Base-by-base conservation (phyloP, 2,797 vertebrate species). In the Miichthys miiuy region DNA sequence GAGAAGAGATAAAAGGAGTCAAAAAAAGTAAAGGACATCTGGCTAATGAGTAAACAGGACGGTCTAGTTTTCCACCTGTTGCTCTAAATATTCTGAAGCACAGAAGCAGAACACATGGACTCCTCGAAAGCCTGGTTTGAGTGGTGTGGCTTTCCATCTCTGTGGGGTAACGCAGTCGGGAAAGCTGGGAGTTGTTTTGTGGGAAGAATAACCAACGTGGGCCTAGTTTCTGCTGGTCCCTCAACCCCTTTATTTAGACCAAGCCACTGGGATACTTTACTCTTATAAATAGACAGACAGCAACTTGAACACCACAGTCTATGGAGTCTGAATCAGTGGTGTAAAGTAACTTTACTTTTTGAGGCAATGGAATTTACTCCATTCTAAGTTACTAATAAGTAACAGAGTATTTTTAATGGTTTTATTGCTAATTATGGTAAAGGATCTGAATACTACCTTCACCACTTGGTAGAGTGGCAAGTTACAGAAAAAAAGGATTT, bases 171-270 rank as follows among this genome's bases (percentile, higher is more conserved):
- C 11, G 7, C 16, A 56, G 81, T 54, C 18, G 0, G 56, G 58
- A 78, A 83, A 77, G 48, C 68, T 70, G 73, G 73, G 80, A 83
- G 81, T 79, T 76, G 71, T 77, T 88, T 61, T 75, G 75, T 81
- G 82, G 85, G 79, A 70, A 71, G 76, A 67, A 65, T 46, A 83
- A 76, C 25, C 76, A 77, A 76, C 86, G 87, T 42, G 41, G 47
- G 64, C 48, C 60, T 63, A 58, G 81, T 68, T 86, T 80, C 46
- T 74, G 60, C 69, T 79, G n/a, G 42, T 80, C 73, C 78, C 63
- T 82, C 71, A 81, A 86, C 60, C 86, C 79, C 78, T 86, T 93
- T 88, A 92, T 92, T 93, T 91, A 84, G 85, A 86, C 44, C 60
- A 69, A 62, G 75, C 81, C 75, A 75, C 47, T 72, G 75, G 60